Base-by-base conservation (phyloP, 2,797 vertebrate species). In the Hippocampus kuda region DNA sequence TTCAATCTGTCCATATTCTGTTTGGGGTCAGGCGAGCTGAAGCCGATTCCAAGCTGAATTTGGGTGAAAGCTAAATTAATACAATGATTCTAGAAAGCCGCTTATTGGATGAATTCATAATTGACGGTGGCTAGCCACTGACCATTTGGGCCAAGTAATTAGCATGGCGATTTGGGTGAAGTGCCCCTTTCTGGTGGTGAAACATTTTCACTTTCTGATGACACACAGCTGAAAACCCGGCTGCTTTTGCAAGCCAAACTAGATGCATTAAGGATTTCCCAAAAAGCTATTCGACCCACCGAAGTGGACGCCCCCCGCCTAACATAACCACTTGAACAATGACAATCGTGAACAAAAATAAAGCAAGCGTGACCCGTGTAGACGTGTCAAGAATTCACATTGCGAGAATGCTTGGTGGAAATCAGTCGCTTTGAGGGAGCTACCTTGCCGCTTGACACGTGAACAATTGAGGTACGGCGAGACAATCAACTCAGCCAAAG, bases 401-500 rank as follows among this genome's bases (percentile, higher is more conserved):
- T 26, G 41, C 59, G 8, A 8, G n/a, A 34, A 46, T 46, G 41
- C 60, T 22, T 62, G 3, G 34, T 41, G 9, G 60, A 42, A 62
- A 42, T 41, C 57, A 24, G 5, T 64, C 41, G 4, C 15, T 46
- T 60, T 60, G 12, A 24, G 42, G 63, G 63, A 24, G 15, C 42
- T 48, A 27, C 63, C 63, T 48, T 65, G 63, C 63, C 22, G 15
- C 44, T 48, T 48, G 62, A 64, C 41, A 64, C 62, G n/a, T 64
- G 44, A 65, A 48, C 46, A 27, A 27, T 27, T 48, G 72, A 75
- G 53, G 59, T 63, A 67, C 68, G 66, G 65, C 66, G 66, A 72
- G 67, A 80, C 65, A 73, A 22, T 44, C n/a, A 48, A 69, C 20
- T 79, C 73, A 71, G 69, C 68, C 70, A 41, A 66, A 69, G 74